Evolutionary conservation across 64 coral and sea anemone species (phyloP), one percentile per base, ranked within the genome.

Genomic region (Exaiptasia diaphana): DNA sequence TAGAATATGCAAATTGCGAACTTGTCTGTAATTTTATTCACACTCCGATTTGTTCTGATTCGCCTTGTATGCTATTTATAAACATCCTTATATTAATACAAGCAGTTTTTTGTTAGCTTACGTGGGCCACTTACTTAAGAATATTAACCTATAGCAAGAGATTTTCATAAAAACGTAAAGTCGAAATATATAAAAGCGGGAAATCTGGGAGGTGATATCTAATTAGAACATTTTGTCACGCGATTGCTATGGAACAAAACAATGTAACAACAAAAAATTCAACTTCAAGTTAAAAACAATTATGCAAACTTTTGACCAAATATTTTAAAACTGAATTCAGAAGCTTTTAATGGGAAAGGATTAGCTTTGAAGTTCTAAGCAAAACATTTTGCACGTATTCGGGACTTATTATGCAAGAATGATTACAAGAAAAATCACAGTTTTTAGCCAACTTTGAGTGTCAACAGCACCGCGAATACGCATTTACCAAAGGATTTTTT

Each of bases 221-320:
- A 71, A 69, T 71, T 82, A 69, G 48, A 82, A 82, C 63, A 82
- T 82, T 82, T 82, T 70, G 64, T 82, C 79, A 53, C 79, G 79
- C 79, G 20, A 82, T 57, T 82, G 69, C 55, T 82, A n/a, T n/a
- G n/a, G n/a, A n/a, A 82, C 79, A 82, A 82, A 69, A 80, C 54
- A 80, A 63, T 81, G 69, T 41, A 52, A 81, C 36, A 81, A 82
- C 64, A 82, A 67, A 68, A 82, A 82, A 74, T 46, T 26, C 49
- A 74, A 74, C 71, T 26, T 74, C 43, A 74, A 74, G 43, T 74
- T 38, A 50, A 82, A 82, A 82, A 70, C 68, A 82, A 52, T 82
- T 60, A 53, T 82, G 69, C n/a, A 82, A 70, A 68, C 30, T 82
- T 82, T 46, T 82, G 79, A 82, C 62, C 63, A 82, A 64, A 69